Evolutionary conservation across 2,888 invertebrate species (phyloP).

Genomic region (Tiliacea aurago): DNA sequence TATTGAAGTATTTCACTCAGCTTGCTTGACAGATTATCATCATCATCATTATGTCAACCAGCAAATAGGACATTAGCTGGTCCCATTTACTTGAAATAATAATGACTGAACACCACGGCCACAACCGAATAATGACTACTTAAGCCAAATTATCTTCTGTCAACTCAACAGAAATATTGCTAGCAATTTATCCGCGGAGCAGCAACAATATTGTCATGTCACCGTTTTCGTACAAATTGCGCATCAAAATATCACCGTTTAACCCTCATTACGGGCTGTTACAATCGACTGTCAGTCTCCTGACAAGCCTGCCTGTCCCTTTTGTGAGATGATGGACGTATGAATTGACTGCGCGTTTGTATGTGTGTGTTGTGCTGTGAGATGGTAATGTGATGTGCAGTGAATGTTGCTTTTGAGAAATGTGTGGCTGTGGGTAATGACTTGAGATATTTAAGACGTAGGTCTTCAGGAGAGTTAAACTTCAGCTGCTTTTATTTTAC

Average conservation of each 20-base stretch:
- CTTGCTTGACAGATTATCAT: constrained; percentile 37
- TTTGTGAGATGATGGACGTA: constrained; percentile 80
- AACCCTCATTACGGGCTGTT: constrained; percentile 69
- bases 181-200: constrained; percentile 45
- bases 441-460: constrained; percentile 1
- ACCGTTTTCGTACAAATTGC: constrained; percentile 62
- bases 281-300: constrained; percentile 69
- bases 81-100: constrained; percentile 41
- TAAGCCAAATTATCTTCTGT: constrained; percentile 56
- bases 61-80: constrained; percentile 47
- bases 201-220: constrained; percentile 57
- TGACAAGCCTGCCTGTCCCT: constrained; percentile 64
- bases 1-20: constrained; percentile 30
- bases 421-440: constrained; percentile 5
- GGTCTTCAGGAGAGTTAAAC: not conserved
- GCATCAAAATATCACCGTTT: constrained; percentile 70
- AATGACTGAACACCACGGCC: constrained; percentile 18
- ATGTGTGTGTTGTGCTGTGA: constrained; percentile 34
- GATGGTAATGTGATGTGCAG: constrained; percentile 34
- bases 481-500: not conserved
- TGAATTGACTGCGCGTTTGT: constrained; percentile 71
- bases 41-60: constrained; percentile 50
- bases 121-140: constrained; percentile 46
- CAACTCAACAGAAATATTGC: constrained; percentile 52
- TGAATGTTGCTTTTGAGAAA: constrained; percentile 37